Conservation (phyloP, 2,888 invertebrate genomes). For the Lepas anatifera region DNA sequence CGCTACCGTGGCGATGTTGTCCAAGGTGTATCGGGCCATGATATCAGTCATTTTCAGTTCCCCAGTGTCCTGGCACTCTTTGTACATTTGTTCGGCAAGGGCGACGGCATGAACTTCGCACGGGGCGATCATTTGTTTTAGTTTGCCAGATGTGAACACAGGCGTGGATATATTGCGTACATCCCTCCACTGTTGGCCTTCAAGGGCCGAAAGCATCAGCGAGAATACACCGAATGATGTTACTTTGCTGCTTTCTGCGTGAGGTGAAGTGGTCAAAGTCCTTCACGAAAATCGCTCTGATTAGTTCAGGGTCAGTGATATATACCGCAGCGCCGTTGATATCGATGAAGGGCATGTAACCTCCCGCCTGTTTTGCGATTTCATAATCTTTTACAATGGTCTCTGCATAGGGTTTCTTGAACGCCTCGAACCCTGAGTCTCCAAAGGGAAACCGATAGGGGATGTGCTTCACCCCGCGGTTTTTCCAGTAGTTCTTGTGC, state of each 20-base stretch:
- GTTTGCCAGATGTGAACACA: conserved; percentile 38
- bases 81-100: conserved; percentile 32
- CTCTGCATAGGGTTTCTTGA: not conserved
- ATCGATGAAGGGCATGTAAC: not conserved
- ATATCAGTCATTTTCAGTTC: conserved; percentile 22
- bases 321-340: conserved; percentile 14
- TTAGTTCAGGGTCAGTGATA: conserved; percentile 25
- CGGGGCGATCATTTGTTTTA: conserved; percentile 37
- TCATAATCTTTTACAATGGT: not conserved
- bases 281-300: conserved; percentile 30
- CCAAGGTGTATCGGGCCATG: conserved; percentile 35
- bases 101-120: conserved; percentile 34
- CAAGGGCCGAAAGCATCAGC: conserved; percentile 2
- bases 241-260: conserved; percentile 25
- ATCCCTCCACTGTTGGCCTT: conserved; percentile 40
- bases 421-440: not conserved
- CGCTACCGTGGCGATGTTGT: conserved; percentile 40
- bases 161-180: conserved; percentile 38
- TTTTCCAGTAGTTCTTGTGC: not conserved
- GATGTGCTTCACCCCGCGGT: not conserved
- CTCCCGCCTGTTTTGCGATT: not conserved
- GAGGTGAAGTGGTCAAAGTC: conserved; percentile 30
- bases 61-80: conserved; percentile 18
- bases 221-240: conserved; percentile 19
- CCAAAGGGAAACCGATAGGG: not conserved